Base-by-base conservation (phyloP, 2,113 vertebrate genomes). In the Halichoeres trimaculatus region DNA sequence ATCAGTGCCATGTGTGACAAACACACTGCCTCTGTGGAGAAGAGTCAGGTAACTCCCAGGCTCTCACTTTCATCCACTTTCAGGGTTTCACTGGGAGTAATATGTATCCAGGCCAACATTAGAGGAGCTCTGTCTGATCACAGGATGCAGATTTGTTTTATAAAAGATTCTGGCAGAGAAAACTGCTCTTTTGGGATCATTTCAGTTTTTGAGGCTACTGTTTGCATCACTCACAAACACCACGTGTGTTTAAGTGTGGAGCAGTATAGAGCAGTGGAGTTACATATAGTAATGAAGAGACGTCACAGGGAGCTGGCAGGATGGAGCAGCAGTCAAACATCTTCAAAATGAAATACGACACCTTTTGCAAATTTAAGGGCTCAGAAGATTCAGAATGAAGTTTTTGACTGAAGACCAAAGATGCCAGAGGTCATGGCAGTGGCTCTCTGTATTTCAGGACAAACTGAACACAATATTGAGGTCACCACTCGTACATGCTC, bases 1-100 rank as follows among this genome's bases (percentile, higher is more conserved):
- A 95, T 97, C 91, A 97, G 96, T 70, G 95, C 96, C 77, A 97
- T 97, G 96, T 97, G 96, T 0, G 96, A 97, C 89, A 97, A 96
- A 70, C 96, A 95, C 92, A 96, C 92, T 0, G 96, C 96, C 5
- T 96, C 96, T 0, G 93, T 97, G 68, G 96, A 97, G 90, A 97
- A 97, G 70, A 95, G 95, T 59, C 96, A 97, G 95, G 96, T 97
- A 61, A 40, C 1, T 4, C 22, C 5, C 41, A 52, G 23, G 20
- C 5, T 38, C n/a, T 24, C 5, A 35, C 13, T 34, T 34, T n/a
- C n/a, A n/a, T n/a, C n/a, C n/a, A n/a, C n/a, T n/a, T n/a, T n/a
- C n/a, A n/a, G n/a, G n/a, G n/a, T n/a, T n/a, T n/a, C n/a, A n/a
- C n/a, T n/a, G n/a, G n/a, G n/a, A n/a, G n/a, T n/a, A n/a, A n/a